Base-by-base conservation (phyloP, 2,888 invertebrate genomes). In the Caenorhabditis becei region DNA sequence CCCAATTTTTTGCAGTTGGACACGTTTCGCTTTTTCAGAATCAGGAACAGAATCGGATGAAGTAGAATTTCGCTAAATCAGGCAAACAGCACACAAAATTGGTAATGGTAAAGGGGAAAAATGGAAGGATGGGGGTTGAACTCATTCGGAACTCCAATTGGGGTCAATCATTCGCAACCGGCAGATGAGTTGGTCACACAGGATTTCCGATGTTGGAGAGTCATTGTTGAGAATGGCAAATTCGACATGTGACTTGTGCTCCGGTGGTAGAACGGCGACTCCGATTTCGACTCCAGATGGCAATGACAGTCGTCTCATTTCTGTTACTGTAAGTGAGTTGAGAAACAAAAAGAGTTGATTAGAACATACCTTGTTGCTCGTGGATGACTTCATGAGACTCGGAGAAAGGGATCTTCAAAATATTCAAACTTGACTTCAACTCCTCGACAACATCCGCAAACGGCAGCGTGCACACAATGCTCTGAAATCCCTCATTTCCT, bases 241-340 rank as follows among this genome's bases (percentile, higher is more conserved):
- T 28, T 86, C 86, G 7, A 86, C 83, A 53, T 86, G 85, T 11
- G 86, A 81, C 72, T 86, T 86, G 61, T 81, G 80, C 26, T 83
- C 78, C 4, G 84, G 84, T 18, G 84, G 84, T 24, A 84, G 28
- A 10, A 83, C 82, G 5, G 83, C 84, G 0, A 87, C 85, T 41
- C 84, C 86, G 24, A 87, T 87, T 53, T 87, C 86, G 20, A 87
- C 85, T 24, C 86, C 86, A 3, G 82, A 79, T 24, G 82, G 80
- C 11, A 87, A 65, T 8, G 85, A 80, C 10, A 87, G 70, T 14
- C 84, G 80, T 47, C 83, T 62, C 82, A 87, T 79, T 71, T 85
- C 86, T 72, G 77, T 62, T 35, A 69, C 58, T 74, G 44, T 14
- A 79, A 75, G 2, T 5, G 1, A n/a, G 35, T 11, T 26, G 26